A percentile compares a stretch with the other conserved stretches of the same genome.
Conservation (phyloP, 2,888 invertebrate species). For the Oligia latruncula region DNA sequence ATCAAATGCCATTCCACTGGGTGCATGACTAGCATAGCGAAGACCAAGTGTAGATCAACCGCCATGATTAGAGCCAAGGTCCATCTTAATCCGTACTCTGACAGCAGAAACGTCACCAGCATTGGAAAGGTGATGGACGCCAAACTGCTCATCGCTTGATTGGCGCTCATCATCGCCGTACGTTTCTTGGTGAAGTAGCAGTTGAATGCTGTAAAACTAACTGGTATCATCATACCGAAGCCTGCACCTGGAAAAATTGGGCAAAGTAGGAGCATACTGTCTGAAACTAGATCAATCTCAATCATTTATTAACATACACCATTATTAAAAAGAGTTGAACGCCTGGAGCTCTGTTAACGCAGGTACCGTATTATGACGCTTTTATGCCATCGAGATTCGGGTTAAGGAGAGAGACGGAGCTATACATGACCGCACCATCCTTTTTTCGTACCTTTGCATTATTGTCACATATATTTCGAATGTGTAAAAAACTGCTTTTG, state of each 20-base stretch:
- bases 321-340: not conserved
- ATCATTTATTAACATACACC: not conserved
- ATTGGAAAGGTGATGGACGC: constrained; percentile 93
- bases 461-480: not conserved
- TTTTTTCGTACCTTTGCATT: not conserved
- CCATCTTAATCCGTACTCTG: constrained; percentile 92
- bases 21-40: constrained; percentile 93
- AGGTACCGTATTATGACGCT: not conserved
- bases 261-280: not conserved
- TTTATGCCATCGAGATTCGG: not conserved
- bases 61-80: constrained; percentile 92
- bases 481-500: not conserved
- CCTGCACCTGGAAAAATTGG: constrained; percentile 89
- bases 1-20: constrained; percentile 93
- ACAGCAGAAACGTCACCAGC: constrained; percentile 90
- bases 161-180: constrained; percentile 93
- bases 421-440: not conserved
- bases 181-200: constrained; percentile 93
- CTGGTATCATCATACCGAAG: constrained; percentile 93
- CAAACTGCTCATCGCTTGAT: constrained; percentile 93
- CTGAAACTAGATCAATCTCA: not conserved
- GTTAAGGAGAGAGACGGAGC: not conserved
- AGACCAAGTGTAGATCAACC: constrained; percentile 91
- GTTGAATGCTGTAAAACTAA: constrained; percentile 93
- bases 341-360: not conserved